Percentiles rank a stretch among this genome's conserved stretches.
These are phyloP conservation scores for Dynastes hyllus DNA, from an alignment of 2,888 invertebrate species.

Conservation along the genomic window DNA sequence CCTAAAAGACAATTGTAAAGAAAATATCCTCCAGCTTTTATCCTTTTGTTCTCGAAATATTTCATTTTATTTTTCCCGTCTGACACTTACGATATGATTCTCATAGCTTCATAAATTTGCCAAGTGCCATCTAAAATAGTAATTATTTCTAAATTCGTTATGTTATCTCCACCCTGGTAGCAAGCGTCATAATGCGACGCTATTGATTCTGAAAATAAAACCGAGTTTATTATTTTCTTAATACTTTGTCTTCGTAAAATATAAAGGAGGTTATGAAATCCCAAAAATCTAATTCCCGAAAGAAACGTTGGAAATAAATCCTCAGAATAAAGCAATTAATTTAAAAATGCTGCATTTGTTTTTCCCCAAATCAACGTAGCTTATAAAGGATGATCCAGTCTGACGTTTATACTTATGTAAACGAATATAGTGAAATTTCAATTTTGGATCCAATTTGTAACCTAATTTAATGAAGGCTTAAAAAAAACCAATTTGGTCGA, in stretches of 20 bases:
- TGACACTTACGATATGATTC: conserved; percentile 51
- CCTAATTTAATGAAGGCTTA: no score
- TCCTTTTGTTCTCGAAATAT: neutral
- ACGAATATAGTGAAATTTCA: no score
- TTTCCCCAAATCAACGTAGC: no score
- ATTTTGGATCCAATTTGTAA: no score
- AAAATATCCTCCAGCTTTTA: neutral
- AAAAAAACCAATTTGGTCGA: no score
- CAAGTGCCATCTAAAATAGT: conserved; percentile 77
- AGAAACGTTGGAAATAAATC: neutral
- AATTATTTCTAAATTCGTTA: conserved; percentile 74
- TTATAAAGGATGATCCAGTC: no score
- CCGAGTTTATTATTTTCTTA: conserved; percentile 20
- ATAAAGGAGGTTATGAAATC: conserved; percentile 26
- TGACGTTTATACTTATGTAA: no score
- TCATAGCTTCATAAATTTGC: conserved; percentile 71
- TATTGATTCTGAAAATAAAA: conserved; percentile 57
- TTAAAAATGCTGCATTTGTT: neutral
- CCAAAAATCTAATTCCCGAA: conserved; percentile 13
- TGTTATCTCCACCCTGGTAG: conserved; percentile 63
- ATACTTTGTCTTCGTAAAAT: conserved; percentile 38
- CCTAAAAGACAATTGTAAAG: conserved; percentile 66
- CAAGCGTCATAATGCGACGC: conserved; percentile 65
- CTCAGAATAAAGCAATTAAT: conserved; percentile 1
- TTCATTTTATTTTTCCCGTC: neutral